A percentile compares a stretch with the other conserved stretches of the same genome.
phyloP scores from a whole-genome alignment of 2,113 vertebrate genomes.

The Urocolius indicus region DNA sequence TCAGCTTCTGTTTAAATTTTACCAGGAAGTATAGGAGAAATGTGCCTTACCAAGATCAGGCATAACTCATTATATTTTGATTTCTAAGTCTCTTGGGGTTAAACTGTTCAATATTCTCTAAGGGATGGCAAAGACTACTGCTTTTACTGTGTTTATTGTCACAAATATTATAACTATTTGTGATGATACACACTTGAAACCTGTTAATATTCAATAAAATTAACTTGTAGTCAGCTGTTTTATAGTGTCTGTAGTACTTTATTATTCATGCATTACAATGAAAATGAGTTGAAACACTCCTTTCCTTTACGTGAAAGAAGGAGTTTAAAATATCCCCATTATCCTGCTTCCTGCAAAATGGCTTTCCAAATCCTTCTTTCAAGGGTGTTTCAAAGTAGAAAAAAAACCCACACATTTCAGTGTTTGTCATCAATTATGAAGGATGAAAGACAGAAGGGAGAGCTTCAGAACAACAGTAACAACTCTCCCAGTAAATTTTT shows the following conservation, averaged over 20 bases:
- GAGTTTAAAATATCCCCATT: background rate
- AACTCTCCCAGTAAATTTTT: background rate
- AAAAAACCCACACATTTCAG: background rate
- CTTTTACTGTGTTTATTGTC: background rate
- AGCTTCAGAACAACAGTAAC: background rate
- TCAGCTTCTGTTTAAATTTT: background rate
- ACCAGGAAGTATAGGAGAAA: background rate
- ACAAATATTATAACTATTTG: background rate
- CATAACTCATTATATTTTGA: background rate
- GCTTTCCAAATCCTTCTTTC: background rate
- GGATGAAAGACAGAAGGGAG: background rate
- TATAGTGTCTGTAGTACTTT: background rate
- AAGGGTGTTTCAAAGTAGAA: background rate
- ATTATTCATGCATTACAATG: background rate
- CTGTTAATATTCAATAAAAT: background rate
- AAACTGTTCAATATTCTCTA: background rate
- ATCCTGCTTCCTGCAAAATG: background rate
- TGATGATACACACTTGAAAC: background rate
- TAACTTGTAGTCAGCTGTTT: background rate
- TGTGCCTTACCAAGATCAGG: background rate
- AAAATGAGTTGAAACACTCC: background rate
- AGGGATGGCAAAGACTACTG: background rate
- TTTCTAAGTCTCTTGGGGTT: background rate
- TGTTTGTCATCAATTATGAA: background rate
- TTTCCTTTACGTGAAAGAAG: background rate